Percentiles rank a stretch among this genome's conserved stretches.
phyloP scores from a whole-genome alignment of 2,797 vertebrate species.

The Sylvia borin region DNA sequence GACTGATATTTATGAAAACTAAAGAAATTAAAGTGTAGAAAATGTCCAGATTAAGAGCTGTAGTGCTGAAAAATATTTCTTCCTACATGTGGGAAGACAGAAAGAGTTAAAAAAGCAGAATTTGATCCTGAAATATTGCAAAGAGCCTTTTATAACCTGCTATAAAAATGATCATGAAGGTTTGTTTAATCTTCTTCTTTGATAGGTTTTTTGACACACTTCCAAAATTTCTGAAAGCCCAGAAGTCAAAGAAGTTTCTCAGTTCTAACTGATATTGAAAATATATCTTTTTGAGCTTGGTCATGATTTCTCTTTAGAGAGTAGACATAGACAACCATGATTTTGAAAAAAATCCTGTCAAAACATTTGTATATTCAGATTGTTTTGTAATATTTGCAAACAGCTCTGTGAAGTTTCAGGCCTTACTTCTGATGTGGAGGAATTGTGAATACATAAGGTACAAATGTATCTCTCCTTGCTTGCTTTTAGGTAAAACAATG shows the following conservation, averaged over 20 bases:
- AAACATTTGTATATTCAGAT: neutral
- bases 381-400: neutral
- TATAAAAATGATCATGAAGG: fast-evolving
- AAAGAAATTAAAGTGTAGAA: neutral
- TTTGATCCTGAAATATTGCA: neutral
- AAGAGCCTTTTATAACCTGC: neutral
- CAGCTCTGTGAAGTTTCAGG: neutral
- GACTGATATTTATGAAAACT: neutral
- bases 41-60: neutral
- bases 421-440: neutral
- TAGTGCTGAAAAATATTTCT: neutral
- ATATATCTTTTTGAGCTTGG: neutral
- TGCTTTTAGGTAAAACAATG: constrained; percentile 17
- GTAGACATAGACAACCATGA: neutral
- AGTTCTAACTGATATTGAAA: neutral
- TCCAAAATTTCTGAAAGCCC: neutral
- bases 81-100: neutral
- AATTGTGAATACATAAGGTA: neutral
- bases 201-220: neutral
- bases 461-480: neutral
- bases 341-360: neutral
- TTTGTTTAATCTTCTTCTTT: neutral
- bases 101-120: neutral
- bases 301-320: neutral
- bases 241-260: neutral